Conservation (phyloP, 2,113 vertebrate species). For the Dipodomys merriami region DNA sequence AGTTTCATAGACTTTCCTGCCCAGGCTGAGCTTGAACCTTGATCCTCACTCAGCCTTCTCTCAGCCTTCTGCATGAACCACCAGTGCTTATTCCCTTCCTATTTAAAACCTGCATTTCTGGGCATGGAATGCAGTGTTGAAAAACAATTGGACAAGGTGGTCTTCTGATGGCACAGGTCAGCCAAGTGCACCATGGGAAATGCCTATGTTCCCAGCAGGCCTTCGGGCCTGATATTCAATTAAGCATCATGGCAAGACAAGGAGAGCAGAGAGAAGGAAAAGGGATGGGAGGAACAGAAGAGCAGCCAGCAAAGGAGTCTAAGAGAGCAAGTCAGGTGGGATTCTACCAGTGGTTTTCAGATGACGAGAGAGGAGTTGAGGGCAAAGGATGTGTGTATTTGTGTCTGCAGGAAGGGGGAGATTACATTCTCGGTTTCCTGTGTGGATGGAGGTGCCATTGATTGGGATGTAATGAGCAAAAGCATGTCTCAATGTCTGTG, state of each 20-base stretch:
- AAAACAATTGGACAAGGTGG: not conserved
- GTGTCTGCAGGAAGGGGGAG: not conserved
- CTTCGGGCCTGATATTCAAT: not conserved
- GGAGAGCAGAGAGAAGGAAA: not conserved
- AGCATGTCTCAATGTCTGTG: not conserved
- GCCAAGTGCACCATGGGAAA: not conserved
- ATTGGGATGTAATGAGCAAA: not conserved
- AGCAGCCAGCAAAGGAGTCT: not conserved
- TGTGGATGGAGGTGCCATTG: not conserved
- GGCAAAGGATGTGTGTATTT: not conserved
- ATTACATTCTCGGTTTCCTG: not conserved
- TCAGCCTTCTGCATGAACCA: too few species aligned
- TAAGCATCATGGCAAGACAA: not conserved
- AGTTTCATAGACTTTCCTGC: too few species aligned
- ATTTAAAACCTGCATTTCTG: not conserved
- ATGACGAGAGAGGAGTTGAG: not conserved
- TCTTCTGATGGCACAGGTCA: not conserved
- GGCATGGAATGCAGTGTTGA: not conserved
- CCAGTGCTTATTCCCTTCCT: too few species aligned
- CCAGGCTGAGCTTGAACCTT: too few species aligned
- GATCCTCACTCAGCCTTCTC: too few species aligned
- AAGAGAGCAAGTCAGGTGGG: not conserved
- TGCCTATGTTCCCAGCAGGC: not conserved
- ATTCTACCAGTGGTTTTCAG: not conserved
- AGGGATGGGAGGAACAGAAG: not conserved